These are phyloP conservation scores for Listronotus bonariensis DNA, from an alignment of 1,140 invertebrate genomes.

Conservation along the genomic window DNA sequence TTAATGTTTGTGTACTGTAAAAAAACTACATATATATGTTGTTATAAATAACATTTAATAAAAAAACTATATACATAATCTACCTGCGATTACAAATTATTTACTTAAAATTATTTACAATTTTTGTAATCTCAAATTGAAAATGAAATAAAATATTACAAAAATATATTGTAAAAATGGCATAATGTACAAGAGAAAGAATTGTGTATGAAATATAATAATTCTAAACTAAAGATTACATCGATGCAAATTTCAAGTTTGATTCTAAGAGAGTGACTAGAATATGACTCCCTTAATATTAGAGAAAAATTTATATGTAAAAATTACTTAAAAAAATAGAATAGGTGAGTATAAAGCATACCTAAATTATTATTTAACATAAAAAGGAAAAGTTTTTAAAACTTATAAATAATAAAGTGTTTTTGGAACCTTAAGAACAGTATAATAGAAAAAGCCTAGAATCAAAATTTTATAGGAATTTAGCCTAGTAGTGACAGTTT, in stretches of 20 bases:
- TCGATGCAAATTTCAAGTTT: constrained; percentile 5
- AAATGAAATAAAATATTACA: constrained; percentile 10
- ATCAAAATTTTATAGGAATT: no score
- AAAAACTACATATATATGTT: not conserved
- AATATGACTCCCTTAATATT: constrained; percentile 21
- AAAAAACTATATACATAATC: constrained; percentile 19
- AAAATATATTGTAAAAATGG: constrained; percentile 18
- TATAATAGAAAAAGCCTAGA: no score
- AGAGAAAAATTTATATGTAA: not conserved
- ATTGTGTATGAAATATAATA: not conserved
- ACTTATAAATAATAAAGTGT: no score
- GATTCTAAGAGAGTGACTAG: constrained; percentile 24
- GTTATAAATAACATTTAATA: constrained; percentile 17
- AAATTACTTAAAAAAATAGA: no score
- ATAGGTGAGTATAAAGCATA: no score
- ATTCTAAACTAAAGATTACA: constrained; percentile 19
- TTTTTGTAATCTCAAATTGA: constrained; percentile 5
- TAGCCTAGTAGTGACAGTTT: no score
- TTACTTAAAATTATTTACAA: constrained; percentile 18
- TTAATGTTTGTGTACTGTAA: no score
- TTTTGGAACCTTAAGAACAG: no score
- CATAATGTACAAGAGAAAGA: not conserved
- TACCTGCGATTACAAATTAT: constrained; percentile 11
- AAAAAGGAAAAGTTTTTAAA: no score
- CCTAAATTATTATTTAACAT: no score